A percentile compares a stretch with the other conserved stretches of the same genome.
These are phyloP conservation scores for Papilio polytes DNA, from an alignment of 1,140 invertebrate genomes.

Conservation along the genomic window DNA sequence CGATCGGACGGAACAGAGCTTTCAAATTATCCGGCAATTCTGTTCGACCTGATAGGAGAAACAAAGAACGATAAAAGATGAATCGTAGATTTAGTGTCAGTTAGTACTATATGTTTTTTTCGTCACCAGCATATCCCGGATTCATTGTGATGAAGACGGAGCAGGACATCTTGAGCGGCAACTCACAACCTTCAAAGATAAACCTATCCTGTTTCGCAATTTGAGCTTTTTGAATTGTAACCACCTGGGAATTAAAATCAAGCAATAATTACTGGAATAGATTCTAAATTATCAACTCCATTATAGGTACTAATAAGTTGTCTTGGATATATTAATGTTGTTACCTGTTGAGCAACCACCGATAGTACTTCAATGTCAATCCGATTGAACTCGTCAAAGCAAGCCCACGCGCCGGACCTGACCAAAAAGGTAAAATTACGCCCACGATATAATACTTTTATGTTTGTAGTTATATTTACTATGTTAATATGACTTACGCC, in stretches of 20 bases:
- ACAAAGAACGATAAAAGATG: neutral
- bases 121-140: constrained; percentile 92
- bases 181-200: constrained; percentile 93
- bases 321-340: neutral
- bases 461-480: constrained; percentile 9
- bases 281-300: too few relatives aligned
- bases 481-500: constrained; percentile 82
- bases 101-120: neutral
- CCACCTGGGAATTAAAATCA: constrained; percentile 73
- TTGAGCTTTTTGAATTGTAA: constrained; percentile 89
- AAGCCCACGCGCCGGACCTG: constrained; percentile 94
- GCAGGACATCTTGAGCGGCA: constrained; percentile 91
- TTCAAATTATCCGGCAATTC: constrained; percentile 96
- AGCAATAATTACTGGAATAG: too few relatives aligned
- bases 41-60: constrained; percentile 84
- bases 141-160: constrained; percentile 98
- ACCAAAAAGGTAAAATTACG: constrained; percentile 44
- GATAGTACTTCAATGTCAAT: constrained; percentile 95
- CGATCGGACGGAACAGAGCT: constrained; percentile 95
- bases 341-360: constrained; percentile 92
- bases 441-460: constrained; percentile 42
- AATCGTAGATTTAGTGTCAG: neutral
- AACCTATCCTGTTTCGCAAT: constrained; percentile 81
- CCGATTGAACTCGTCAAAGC: constrained; percentile 98
- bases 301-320: neutral